These are phyloP conservation scores for Synanthedon tipuliformis DNA, from an alignment of 2,888 invertebrate genomes.

Conservation along the genomic window DNA sequence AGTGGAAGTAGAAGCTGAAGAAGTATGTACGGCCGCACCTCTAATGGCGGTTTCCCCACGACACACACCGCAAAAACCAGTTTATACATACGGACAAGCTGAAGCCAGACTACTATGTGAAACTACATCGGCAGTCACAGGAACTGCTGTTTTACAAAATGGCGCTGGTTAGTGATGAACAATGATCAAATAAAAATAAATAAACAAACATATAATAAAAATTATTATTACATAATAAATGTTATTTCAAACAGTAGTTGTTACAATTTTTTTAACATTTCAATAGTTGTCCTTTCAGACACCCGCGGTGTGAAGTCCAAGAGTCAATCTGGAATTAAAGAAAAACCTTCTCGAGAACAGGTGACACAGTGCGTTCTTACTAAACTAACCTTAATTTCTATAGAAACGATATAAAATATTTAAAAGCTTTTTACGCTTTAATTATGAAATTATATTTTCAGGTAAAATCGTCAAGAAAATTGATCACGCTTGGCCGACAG, in stretches of 20 bases:
- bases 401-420: background rate
- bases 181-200: background rate
- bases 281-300: conserved; percentile 36
- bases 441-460: background rate
- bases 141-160: conserved; percentile 55
- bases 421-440: background rate
- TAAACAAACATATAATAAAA: background rate
- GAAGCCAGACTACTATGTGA: conserved; percentile 63
- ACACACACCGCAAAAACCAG: conserved; percentile 76
- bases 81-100: conserved; percentile 77
- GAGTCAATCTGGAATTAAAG: conserved; percentile 27
- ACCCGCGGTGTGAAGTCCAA: conserved; percentile 28
- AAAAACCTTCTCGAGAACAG: conserved; percentile 44
- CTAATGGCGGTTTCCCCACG: conserved; percentile 74
- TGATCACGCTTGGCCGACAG: conserved; percentile 40
- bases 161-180: conserved; percentile 31
- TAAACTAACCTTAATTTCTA: background rate
- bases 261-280: conserved; percentile 6
- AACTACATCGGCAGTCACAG: conserved; percentile 51
- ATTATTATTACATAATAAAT: conserved; percentile 1
- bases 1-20: conserved; percentile 84
- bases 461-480: conserved; percentile 18
- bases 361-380: conserved; percentile 24
- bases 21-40: conserved; percentile 82
- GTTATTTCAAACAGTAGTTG: conserved; percentile 2